Base-by-base conservation (phyloP, 2,113 vertebrate species). In the Pollimyrus isidori region DNA sequence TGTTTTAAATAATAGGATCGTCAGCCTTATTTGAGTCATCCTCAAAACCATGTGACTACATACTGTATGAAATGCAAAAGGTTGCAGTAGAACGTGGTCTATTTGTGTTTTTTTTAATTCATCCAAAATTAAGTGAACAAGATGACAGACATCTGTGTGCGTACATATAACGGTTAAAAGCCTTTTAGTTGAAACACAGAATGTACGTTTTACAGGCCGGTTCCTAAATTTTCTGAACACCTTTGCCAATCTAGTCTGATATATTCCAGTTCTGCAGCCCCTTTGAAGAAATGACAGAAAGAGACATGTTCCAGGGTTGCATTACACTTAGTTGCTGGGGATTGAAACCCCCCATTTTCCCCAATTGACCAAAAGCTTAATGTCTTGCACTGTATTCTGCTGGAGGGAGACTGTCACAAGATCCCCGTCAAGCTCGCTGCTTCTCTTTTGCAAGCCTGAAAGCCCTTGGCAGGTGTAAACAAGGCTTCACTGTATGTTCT, bases 381-480 rank as follows among this genome's bases (percentile, higher is more conserved):
- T 58, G 82, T 15, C 52, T n/a, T 84, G 39, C 35, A 56, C 35
- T 84, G 52, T 56, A 89, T 62, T 89, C 80, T 85, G 39, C 13
- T 85, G 35, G 17, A 58, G 52, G 39, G n/a, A 89, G 30, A 83
- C 15, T 89, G 30, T 62, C 39, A 84, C 80, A n/a, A 46, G 80
- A 50, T 42, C 48, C 30, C 48, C 80, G 26, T 56, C 76, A 30
- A 85, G 88, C 80, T 46, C 80, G 62, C 42, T 48, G 80, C 88
- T 82, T 82, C 88, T 48, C 50, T 85, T 84, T 53, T 39, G 48
- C 50, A 48, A 53, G 88, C 15, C 52, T 58, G 76, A 85, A 89
- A 89, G 88, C 80, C 56, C 80, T 89, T 89, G 88, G 88, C 52
- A 85, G 88, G 76, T 89, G 35, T 89, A 89, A 84, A 89, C 88